phyloP scores from a whole-genome alignment of 1,140 invertebrate species.

The Helicoverpa armigera region DNA sequence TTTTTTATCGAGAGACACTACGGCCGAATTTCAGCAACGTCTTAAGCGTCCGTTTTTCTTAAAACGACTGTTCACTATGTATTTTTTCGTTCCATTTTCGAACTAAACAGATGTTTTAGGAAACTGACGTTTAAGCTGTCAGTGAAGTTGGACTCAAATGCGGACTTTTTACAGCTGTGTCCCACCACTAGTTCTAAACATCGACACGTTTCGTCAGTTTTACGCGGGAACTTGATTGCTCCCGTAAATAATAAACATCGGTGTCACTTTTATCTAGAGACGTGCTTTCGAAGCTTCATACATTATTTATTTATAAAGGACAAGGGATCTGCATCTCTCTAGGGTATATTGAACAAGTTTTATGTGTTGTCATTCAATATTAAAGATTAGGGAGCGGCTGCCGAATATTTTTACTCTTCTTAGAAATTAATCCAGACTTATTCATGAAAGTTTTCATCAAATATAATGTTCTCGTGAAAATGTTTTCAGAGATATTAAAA shows the following conservation, averaged over 20 bases:
- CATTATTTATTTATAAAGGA: slow-evolving; percentile 76
- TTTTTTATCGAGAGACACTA: not conserved
- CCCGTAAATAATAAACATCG: slow-evolving; percentile 39
- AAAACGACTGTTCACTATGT: too few relatives aligned
- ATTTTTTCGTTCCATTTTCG: too few relatives aligned
- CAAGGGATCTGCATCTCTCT: slow-evolving; percentile 72
- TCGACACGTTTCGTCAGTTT: slow-evolving; percentile 35
- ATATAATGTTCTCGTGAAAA: slow-evolving; percentile 48
- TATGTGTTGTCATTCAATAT: slow-evolving; percentile 79
- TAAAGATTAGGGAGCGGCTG: slow-evolving; percentile 65
- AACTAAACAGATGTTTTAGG: too few relatives aligned
- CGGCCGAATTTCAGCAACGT: too few relatives aligned
- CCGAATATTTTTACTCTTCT: slow-evolving; percentile 62
- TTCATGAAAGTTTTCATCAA: slow-evolving; percentile 67
- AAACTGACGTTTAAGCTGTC: too few relatives aligned
- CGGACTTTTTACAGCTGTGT: not conserved
- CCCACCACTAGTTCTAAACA: slow-evolving; percentile 4
- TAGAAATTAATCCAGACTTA: slow-evolving; percentile 65
- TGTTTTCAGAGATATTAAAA: slow-evolving; percentile 26
- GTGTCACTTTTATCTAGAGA: slow-evolving; percentile 43
- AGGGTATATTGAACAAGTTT: slow-evolving; percentile 78
- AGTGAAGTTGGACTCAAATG: too few relatives aligned
- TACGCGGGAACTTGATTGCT: slow-evolving; percentile 34
- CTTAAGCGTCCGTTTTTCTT: too few relatives aligned
- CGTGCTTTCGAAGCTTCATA: slow-evolving; percentile 60